Conservation (phyloP, 1,140 invertebrate genomes). For the Pantala flavescens region DNA sequence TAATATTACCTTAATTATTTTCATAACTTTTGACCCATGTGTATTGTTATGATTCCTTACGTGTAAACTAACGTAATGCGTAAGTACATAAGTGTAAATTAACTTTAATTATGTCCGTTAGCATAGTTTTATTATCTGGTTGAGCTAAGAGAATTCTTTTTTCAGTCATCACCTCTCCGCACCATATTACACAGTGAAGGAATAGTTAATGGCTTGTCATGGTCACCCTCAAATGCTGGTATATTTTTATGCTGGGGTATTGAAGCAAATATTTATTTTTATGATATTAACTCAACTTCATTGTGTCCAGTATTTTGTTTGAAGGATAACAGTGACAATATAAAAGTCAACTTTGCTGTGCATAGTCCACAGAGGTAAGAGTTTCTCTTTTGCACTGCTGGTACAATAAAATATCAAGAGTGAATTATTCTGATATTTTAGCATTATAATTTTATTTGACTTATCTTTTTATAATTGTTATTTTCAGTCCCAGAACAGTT, state of each 20-base stretch:
- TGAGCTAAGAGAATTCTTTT: slow-evolving; percentile 17
- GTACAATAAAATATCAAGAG: neutral
- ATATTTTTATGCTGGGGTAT: slow-evolving; percentile 33
- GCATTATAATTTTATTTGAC: no score
- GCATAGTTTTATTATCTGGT: no score
- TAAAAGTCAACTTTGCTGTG: neutral
- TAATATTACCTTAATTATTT: slow-evolving; percentile 13
- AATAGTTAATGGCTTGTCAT: slow-evolving; percentile 32
- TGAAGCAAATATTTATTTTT: slow-evolving; percentile 29
- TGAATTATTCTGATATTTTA: no score
- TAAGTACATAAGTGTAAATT: no score
- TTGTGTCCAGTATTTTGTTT: neutral
- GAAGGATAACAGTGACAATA: neutral
- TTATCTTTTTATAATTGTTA: neutral
- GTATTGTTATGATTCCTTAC: no score
- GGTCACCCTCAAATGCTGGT: slow-evolving; percentile 31
- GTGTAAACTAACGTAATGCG: no score
- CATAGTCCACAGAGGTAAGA: neutral
- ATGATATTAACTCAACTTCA: slow-evolving; percentile 25
- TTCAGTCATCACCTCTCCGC: slow-evolving; percentile 27
- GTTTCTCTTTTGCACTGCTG: neutral
- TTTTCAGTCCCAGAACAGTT: neutral
- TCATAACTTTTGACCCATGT: no score
- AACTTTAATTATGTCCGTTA: no score
- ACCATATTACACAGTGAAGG: slow-evolving; percentile 30